Evolutionary conservation across 2,888 invertebrate genomes (phyloP).

Genomic region (Tromatobia lineatoria): DNA sequence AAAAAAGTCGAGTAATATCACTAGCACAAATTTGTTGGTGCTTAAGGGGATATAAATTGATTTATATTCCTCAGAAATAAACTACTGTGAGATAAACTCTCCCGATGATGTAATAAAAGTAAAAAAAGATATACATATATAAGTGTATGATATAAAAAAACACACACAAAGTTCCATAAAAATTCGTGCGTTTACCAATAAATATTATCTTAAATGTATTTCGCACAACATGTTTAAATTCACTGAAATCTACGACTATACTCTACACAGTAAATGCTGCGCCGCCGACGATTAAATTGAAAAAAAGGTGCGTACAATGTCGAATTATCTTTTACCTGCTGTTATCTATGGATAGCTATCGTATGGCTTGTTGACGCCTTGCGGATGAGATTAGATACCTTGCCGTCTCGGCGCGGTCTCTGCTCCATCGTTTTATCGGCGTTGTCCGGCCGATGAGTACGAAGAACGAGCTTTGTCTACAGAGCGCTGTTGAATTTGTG

Average conservation of each 20-base stretch:
- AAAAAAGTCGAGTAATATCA: too few relatives aligned
- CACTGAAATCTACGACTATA: not conserved
- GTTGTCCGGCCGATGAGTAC: conserved; percentile 31
- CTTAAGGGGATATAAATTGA: not conserved
- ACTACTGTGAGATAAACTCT: conserved; percentile 12
- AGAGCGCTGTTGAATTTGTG: not conserved
- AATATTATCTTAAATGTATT: conserved; percentile 24
- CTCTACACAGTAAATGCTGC: not conserved
- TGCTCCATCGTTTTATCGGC: conserved; percentile 11
- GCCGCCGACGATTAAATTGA: not conserved
- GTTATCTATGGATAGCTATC: conserved; percentile 75
- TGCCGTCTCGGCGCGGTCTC: conserved; percentile 24
- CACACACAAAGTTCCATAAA: conserved; percentile 1
- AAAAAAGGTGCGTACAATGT: conserved; percentile 14
- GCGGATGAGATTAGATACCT: conserved; percentile 78
- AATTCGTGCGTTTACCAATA: conserved; percentile 51
- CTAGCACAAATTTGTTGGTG: too few relatives aligned
- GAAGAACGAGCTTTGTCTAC: not conserved
- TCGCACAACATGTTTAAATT: not conserved
- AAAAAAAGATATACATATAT: conserved; percentile 19
- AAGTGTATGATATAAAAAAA: not conserved
- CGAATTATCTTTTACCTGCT: conserved; percentile 56
- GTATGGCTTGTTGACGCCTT: conserved; percentile 71
- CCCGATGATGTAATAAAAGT: conserved; percentile 17
- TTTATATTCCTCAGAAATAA: conserved; percentile 37